phyloP scores from a whole-genome alignment of 2,113 vertebrate species.

The Poecile atricapillus region DNA sequence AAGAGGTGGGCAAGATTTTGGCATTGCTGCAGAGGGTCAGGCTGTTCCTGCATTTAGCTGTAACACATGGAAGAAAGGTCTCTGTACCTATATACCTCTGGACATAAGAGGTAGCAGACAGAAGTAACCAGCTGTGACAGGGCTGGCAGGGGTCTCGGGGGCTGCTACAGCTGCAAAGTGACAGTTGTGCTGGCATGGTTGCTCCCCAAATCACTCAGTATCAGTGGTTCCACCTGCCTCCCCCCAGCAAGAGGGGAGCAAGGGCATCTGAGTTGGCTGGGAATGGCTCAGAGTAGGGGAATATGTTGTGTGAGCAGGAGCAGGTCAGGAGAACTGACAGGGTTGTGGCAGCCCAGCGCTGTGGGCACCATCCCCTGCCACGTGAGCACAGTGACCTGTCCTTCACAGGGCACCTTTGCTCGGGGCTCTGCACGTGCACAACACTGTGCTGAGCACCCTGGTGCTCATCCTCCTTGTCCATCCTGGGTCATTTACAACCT shows the following conservation, averaged over 20 bases:
- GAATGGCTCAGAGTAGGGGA: background rate
- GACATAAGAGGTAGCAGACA: background rate
- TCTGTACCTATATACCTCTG: background rate
- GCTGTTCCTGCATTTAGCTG: background rate
- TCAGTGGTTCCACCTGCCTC: background rate
- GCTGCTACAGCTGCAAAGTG: background rate
- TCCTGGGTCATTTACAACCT: background rate
- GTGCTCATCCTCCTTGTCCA: background rate
- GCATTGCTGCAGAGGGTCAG: background rate
- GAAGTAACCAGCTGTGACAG: background rate
- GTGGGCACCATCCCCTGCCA: background rate
- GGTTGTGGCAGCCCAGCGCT: background rate
- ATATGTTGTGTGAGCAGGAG: background rate
- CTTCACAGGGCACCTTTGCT: background rate
- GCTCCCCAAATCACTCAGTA: background rate
- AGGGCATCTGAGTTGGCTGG: background rate
- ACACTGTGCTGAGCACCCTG: background rate
- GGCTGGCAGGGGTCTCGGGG: background rate
- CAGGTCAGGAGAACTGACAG: background rate
- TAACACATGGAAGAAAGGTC: background rate
- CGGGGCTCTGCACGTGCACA: background rate
- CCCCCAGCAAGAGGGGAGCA: background rate
- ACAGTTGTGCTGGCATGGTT: background rate
- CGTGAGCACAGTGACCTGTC: background rate
- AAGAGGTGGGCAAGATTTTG: background rate